These are phyloP conservation scores for Piprites chloris DNA, from an alignment of 2,113 vertebrate genomes.

Conservation along the genomic window DNA sequence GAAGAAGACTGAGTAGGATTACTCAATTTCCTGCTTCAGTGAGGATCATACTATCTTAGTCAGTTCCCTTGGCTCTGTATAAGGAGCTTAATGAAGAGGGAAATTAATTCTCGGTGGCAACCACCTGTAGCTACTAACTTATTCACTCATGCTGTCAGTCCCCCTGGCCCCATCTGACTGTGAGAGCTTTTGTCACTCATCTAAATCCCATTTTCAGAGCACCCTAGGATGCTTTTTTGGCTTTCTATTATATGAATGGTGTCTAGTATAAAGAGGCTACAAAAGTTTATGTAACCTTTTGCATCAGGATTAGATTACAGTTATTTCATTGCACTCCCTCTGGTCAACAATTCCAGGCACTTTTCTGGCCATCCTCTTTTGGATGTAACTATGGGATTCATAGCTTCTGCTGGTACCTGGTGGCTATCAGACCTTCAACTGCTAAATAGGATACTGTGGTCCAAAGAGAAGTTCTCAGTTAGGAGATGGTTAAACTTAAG, in stretches of 20 bases:
- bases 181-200: not conserved
- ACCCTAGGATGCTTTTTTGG: not conserved
- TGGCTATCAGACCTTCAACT: not conserved
- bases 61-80: not conserved
- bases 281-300: not conserved
- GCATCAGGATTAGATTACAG: not conserved
- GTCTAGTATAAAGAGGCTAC: not conserved
- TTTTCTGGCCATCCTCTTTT: not conserved
- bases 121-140: constrained; percentile 27
- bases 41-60: constrained; percentile 6
- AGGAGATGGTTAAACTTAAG: not conserved
- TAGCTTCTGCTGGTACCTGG: not conserved
- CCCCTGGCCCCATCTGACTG: not conserved
- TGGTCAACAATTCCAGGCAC: not conserved
- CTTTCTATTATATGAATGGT: not conserved
- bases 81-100: constrained; percentile 44
- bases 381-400: not conserved
- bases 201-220: not conserved
- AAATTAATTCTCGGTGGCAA: constrained; percentile 50
- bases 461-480: not conserved
- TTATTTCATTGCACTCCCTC: not conserved
- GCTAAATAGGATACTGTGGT: not conserved
- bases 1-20: not conserved
- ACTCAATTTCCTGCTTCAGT: constrained; percentile 48
- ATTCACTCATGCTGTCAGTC: not conserved